Conservation (phyloP, 2,888 invertebrate genomes). For the Ochlodes sylvanus region DNA sequence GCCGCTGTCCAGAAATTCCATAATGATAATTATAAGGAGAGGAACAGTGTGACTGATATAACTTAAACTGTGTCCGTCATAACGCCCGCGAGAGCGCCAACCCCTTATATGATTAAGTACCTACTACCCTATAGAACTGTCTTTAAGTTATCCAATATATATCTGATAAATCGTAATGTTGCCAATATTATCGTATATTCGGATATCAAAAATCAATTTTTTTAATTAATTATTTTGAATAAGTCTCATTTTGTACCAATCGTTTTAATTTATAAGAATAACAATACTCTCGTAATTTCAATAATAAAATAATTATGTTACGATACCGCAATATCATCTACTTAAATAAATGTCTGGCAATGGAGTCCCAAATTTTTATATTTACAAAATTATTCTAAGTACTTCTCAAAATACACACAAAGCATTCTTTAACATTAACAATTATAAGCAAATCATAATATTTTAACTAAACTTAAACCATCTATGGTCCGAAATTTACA, state of each 20-base stretch:
- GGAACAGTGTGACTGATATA: slow-evolving; percentile 8
- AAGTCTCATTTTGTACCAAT: slow-evolving; percentile 38
- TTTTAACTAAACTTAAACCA: slow-evolving; percentile 64
- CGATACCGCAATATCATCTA: slow-evolving; percentile 38
- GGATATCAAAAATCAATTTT: slow-evolving; percentile 26
- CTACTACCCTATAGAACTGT: slow-evolving; percentile 10
- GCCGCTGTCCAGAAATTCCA: slow-evolving; percentile 1
- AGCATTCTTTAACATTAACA: slow-evolving; percentile 66
- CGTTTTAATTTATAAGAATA: slow-evolving; percentile 28
- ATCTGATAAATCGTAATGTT: slow-evolving; percentile 19
- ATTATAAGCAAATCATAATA: slow-evolving; percentile 59
- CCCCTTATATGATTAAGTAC: slow-evolving; percentile 18
- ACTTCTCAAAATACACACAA: slow-evolving; percentile 59
- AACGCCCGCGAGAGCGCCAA: slow-evolving; percentile 10
- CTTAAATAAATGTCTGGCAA: slow-evolving; percentile 61
- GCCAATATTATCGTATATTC: slow-evolving; percentile 30
- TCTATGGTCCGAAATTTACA: slow-evolving; percentile 57
- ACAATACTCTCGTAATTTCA: slow-evolving; percentile 36
- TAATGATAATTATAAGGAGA: slow-evolving; percentile 14
- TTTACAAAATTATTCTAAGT: slow-evolving; percentile 56
- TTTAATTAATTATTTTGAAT: slow-evolving; percentile 32
- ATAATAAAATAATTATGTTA: slow-evolving; percentile 39
- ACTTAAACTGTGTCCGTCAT: slow-evolving; percentile 3
- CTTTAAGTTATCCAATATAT: slow-evolving; percentile 18
- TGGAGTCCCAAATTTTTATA: slow-evolving; percentile 59